Conservation (phyloP, 2,797 vertebrate genomes). For the Rhinatrema bivittatum region DNA sequence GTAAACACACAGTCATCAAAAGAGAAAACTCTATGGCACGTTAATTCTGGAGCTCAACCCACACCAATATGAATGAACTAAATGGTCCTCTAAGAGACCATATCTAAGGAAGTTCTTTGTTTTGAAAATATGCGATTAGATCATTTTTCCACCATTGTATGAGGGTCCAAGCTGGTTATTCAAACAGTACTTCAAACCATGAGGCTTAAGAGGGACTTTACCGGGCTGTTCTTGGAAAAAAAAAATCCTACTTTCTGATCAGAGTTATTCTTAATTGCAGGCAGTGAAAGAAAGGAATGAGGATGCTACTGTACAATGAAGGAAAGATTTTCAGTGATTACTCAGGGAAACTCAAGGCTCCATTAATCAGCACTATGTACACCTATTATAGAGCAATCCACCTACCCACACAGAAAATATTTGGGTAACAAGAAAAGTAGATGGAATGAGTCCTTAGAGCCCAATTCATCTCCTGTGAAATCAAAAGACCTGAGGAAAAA, state of each 20-base stretch:
- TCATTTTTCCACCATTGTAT: slow-evolving; percentile 23
- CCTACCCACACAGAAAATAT: no score
- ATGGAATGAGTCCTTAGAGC: no score
- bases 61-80: slow-evolving; percentile 30
- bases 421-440: no score
- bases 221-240: slow-evolving; percentile 12
- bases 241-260: slow-evolving; percentile 24
- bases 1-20: slow-evolving; percentile 20
- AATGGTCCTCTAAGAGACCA: slow-evolving; percentile 18
- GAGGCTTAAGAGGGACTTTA: slow-evolving; percentile 24
- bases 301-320: no score
- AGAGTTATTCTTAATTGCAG: slow-evolving; percentile 27
- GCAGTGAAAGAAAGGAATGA: no score
- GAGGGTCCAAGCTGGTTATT: slow-evolving; percentile 20
- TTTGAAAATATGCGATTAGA: slow-evolving; percentile 25
- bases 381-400: no score
- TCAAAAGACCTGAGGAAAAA: no score
- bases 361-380: no score
- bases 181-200: slow-evolving; percentile 21
- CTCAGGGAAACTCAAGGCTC: no score
- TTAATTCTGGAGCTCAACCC: slow-evolving; percentile 17
- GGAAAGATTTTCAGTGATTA: no score
- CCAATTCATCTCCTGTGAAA: no score
- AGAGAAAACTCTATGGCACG: slow-evolving; percentile 24
- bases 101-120: slow-evolving; percentile 21